These are phyloP conservation scores for Pogonomyrmex californicus DNA, from an alignment of 1,140 invertebrate species.

Conservation along the genomic window DNA sequence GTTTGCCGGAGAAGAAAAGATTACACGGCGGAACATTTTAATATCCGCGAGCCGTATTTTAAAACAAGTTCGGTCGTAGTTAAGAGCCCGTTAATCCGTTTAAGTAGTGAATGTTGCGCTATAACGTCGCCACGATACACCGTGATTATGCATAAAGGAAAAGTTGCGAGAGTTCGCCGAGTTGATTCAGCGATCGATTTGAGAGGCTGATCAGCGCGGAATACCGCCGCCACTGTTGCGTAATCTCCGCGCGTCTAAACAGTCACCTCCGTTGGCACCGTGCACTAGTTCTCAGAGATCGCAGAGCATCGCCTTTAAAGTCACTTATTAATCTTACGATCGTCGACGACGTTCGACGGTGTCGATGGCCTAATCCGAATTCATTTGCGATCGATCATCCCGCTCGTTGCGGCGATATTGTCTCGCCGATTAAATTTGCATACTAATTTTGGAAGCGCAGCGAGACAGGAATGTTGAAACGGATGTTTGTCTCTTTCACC, in stretches of 20 bases:
- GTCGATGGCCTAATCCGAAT: conserved; percentile 42
- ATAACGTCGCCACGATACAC: conserved; percentile 15
- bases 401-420: background rate
- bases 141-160: conserved; percentile 56
- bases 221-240: conserved; percentile 59
- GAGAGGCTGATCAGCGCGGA: conserved; percentile 57
- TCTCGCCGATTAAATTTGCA: conserved; percentile 32
- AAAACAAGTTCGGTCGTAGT: background rate
- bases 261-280: conserved; percentile 28
- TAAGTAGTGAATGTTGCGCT: conserved; percentile 14
- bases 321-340: conserved; percentile 52
- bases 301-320: conserved; percentile 36
- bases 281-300: conserved; percentile 57
- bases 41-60: background rate
- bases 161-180: conserved; percentile 48
- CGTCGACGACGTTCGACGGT: background rate
- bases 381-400: conserved; percentile 37
- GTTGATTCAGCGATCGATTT: conserved; percentile 29
- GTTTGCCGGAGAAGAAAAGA: background rate
- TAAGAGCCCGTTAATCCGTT: conserved; percentile 19
- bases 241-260: conserved; percentile 44
- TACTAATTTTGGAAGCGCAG: background rate
- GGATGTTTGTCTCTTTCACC: background rate
- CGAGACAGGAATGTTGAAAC: background rate
- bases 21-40: background rate